Evolutionary conservation across 1,140 invertebrate genomes (phyloP).

Genomic region (Calliphora vicina): DNA sequence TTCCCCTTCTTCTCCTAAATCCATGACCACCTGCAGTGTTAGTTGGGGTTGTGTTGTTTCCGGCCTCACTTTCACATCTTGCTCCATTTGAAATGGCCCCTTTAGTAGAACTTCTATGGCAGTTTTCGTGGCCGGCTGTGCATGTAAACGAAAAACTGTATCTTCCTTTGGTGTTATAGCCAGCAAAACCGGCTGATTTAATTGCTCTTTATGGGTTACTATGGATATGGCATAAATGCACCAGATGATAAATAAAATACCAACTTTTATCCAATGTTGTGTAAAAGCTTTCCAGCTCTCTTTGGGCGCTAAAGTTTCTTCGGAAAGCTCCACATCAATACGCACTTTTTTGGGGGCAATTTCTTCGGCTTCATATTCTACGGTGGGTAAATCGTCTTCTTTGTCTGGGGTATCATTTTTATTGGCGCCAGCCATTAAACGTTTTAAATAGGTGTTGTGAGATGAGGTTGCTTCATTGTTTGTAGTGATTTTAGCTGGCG

Average conservation of each 20-base stretch:
- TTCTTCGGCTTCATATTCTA: background rate
- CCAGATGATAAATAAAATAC: background rate
- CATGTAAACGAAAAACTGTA: background rate
- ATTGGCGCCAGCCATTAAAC: background rate
- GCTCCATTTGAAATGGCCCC: background rate
- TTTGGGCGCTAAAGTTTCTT: background rate
- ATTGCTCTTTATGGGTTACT: background rate
- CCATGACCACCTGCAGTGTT: background rate
- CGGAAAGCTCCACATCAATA: background rate
- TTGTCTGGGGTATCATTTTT: background rate
- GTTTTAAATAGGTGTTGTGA: background rate
- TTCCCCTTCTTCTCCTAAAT: background rate
- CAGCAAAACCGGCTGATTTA: background rate
- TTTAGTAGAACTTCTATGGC: background rate
- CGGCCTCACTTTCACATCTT: background rate
- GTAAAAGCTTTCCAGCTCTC: background rate
- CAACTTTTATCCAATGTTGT: background rate
- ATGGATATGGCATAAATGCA: background rate
- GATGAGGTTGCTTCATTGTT: too few species aligned
- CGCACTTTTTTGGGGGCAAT: background rate
- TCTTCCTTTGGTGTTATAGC: background rate
- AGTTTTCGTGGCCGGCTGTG: background rate
- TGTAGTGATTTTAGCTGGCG: too few species aligned
- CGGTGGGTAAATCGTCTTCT: slow-evolving; percentile 1
- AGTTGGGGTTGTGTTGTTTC: background rate